These are phyloP conservation scores for Chelidonichthys spinosus DNA, from an alignment of 2,797 vertebrate genomes.

Conservation along the genomic window DNA sequence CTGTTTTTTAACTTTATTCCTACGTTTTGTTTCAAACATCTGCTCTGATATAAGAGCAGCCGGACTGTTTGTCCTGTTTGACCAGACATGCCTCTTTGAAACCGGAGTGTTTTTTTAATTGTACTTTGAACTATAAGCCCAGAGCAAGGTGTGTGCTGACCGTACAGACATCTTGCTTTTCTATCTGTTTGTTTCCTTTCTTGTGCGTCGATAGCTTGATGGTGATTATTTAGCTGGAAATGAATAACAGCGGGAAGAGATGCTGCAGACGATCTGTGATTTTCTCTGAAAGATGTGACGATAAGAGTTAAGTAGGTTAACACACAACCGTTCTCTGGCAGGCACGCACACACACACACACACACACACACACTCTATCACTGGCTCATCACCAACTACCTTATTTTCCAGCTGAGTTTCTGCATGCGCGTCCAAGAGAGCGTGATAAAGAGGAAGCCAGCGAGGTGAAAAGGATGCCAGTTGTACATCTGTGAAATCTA, in stretches of 20 bases:
- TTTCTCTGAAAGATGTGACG: constrained; percentile 44
- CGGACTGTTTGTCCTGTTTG: constrained; percentile 9
- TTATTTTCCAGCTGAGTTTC: constrained; percentile 59
- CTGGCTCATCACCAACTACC: constrained; percentile 58
- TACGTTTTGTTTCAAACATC: constrained; percentile 8
- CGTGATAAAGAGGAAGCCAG: constrained; percentile 61
- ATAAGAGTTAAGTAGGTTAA: constrained; percentile 66
- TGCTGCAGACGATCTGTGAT: constrained; percentile 47
- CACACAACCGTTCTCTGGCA: constrained; percentile 33
- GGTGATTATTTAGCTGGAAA: constrained; percentile 37
- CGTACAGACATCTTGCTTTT: constrained; percentile 12
- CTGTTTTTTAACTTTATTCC: not conserved
- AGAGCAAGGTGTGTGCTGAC: constrained; percentile 25
- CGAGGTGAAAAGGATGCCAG: constrained; percentile 43
- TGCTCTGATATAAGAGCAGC: constrained; percentile 4
- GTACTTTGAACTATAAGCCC: constrained; percentile 1
- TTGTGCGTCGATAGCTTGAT: too few species aligned
- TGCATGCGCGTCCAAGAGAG: constrained; percentile 45
- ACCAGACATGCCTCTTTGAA: constrained; percentile 21
- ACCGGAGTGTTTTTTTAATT: constrained; percentile 7
- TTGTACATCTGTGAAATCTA: constrained; percentile 69
- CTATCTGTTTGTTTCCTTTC: constrained; percentile 13
- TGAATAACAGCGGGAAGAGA: constrained; percentile 67
- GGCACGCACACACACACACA: not conserved
- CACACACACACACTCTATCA: constrained; percentile 4